A percentile compares a stretch with the other conserved stretches of the same genome.
These are phyloP conservation scores for Paraplagusia blochii DNA, from an alignment of 2,113 vertebrate genomes.

Conservation along the genomic window DNA sequence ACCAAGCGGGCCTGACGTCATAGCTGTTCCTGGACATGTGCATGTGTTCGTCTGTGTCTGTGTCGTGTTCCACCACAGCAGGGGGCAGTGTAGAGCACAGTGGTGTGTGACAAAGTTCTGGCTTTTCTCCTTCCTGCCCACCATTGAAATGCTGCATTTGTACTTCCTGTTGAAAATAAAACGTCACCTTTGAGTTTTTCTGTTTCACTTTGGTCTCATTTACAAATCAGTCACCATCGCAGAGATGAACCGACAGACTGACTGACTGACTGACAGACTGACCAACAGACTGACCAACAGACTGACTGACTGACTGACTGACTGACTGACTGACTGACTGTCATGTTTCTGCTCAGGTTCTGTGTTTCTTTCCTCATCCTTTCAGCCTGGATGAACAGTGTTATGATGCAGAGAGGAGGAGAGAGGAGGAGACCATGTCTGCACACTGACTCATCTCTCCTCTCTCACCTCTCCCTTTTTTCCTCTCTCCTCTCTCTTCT, in stretches of 20 bases:
- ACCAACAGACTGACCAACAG: too few relatives aligned
- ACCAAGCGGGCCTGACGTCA: slow-evolving; percentile 46
- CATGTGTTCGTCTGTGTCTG: slow-evolving; percentile 5
- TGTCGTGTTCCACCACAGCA: neutral
- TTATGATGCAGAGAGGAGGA: too few relatives aligned
- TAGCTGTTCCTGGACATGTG: slow-evolving; percentile 45
- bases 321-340: too few relatives aligned
- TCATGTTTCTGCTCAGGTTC: too few relatives aligned
- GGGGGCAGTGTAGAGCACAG: neutral
- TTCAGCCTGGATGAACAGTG: too few relatives aligned
- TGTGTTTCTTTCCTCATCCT: too few relatives aligned
- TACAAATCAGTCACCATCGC: neutral
- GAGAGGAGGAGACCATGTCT: too few relatives aligned
- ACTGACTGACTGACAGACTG: too few relatives aligned
- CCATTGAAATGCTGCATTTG: neutral
- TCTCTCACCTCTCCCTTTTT: too few relatives aligned
- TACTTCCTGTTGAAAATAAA: neutral
- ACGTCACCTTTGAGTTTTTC: neutral
- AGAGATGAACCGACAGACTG: neutral
- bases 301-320: too few relatives aligned
- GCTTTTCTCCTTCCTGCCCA: neutral
- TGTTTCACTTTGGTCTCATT: neutral
- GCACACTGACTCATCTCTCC: too few relatives aligned
- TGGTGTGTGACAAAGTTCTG: neutral
- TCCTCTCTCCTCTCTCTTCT: slow-evolving; percentile 38